Evolutionary conservation across 2,113 vertebrate species (phyloP), one percentile per base, ranked within the genome.

Genomic region (Zootoca vivipara): DNA sequence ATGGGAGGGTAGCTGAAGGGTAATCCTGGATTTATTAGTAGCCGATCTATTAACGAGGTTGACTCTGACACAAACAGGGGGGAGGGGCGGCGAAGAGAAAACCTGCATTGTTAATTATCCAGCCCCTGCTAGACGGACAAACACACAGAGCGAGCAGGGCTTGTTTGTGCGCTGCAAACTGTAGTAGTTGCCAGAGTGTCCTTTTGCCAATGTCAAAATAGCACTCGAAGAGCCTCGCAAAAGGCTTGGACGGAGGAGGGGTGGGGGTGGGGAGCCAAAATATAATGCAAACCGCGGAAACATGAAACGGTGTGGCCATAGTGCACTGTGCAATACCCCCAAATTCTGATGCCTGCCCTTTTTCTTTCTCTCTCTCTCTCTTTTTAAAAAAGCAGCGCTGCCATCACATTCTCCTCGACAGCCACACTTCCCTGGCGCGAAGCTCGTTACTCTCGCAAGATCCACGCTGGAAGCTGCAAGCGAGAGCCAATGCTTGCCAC

Each of bases 201-300:
- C 94, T 95, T 96, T 90, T 88, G 72, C 88, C 94, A 95, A 94
- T 95, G 95, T 96, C 93, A 95, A 90, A 83, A 89, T 2, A 64
- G 79, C 33, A 85, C 92, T 20, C 58, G 58, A 20, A 62, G 15
- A 62, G 58, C 65, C 30, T 30, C 69, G 9, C 69, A 24, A 77
- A 10, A 40, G 74, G 73, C 73, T 40, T 20, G 73, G 35, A 35
- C 38, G 52, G 16, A n/a, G 46, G 42, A 24, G 12, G 20, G 20
- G 64, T 2, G 33, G 73, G 18, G 73, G 33, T 6, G 13, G n/a
- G 2, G 33, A 52, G 10, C 46, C 46, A 52, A n/a, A 70, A 18
- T 16, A 13, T 30, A 30, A 30, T 4, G 10, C 26, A 30, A 69
- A 30, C 28, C 7, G 3, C n/a, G 16, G 22, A 30, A 7, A 26